Evolutionary conservation across 2,113 vertebrate species (phyloP), one percentile per base, ranked within the genome.

Genomic region (Xenus cinereus): DNA sequence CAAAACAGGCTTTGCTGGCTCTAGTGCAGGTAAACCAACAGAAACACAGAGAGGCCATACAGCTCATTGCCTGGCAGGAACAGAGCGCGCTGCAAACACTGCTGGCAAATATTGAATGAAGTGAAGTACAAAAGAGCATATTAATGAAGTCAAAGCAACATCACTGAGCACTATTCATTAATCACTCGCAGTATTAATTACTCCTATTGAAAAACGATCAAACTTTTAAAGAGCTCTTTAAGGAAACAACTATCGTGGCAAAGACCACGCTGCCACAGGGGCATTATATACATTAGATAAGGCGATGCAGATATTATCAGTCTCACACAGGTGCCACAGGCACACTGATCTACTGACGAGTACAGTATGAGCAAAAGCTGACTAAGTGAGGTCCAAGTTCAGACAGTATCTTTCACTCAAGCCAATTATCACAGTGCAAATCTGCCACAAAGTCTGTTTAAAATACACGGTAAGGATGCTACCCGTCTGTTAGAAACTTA

Each of bases 141-240:
- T 63, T 80, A 89, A 82, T 86, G 32, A 88, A 95, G 63, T 78
- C 56, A 90, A 93, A 94, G 59, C n/a, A 92, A 57, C 43, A 94
- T 41, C 67, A 73, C 41, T 66, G 50, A 87, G 73, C 9, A 28
- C 9, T 50, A 63, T 75, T 82, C 92, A 75, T 85, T 78, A 89
- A 53, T 57, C 33, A 67, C 24, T 85, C 41, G 15, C 41, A 46
- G 5, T 85, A 90, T 85, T 91, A 95, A 87, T 89, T 85, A 62
- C 14, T 78, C 23, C 51, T 78, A n/a, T 30, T 72, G 39, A 43
- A 93, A 94, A 80, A 66, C 18, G 8, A 27, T 46, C 57, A 76
- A 79, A 83, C 19, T 89, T 95, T 56, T 66, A 43, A 69, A 83
- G 43, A 86, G 35, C 18, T 80, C 41, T 88, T 7, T 32, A n/a